These are phyloP conservation scores for Peribatodes rhomboidaria DNA, from an alignment of 2,888 invertebrate genomes.

Conservation along the genomic window DNA sequence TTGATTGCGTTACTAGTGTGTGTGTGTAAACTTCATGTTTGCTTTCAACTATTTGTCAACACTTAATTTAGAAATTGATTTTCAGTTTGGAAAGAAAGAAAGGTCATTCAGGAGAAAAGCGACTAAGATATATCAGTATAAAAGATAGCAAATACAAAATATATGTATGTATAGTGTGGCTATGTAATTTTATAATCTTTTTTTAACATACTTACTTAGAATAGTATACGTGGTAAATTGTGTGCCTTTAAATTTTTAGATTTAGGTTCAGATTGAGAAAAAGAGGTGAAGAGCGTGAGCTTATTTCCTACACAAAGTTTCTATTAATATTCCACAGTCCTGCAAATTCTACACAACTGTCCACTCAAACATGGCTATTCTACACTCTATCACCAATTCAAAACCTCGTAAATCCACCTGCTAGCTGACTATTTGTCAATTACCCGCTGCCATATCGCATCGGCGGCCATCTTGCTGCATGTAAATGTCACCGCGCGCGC, in stretches of 20 bases:
- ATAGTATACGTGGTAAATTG: too few relatives aligned
- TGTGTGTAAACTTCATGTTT: too few relatives aligned
- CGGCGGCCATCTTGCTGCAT: conserved; percentile 81
- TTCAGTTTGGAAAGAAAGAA: too few relatives aligned
- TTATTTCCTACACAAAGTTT: neutral
- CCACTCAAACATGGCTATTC: conserved; percentile 23
- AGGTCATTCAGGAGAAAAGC: too few relatives aligned
- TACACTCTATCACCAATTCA: conserved; percentile 19
- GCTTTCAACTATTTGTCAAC: too few relatives aligned
- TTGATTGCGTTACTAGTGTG: too few relatives aligned
- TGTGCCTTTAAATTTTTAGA: neutral
- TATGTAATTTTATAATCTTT: too few relatives aligned
- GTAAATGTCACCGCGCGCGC: conserved; percentile 83
- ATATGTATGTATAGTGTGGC: too few relatives aligned
- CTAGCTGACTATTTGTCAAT: conserved; percentile 78
- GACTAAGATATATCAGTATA: too few relatives aligned
- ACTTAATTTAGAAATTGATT: too few relatives aligned
- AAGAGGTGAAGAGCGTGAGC: neutral
- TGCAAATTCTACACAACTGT: neutral
- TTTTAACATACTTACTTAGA: too few relatives aligned
- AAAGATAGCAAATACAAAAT: too few relatives aligned
- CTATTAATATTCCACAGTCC: neutral
- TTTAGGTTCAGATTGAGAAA: neutral
- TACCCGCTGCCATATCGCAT: conserved; percentile 74
- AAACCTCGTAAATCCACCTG: conserved; percentile 45